Base-by-base conservation (phyloP, 2,797 vertebrate genomes). In the Melanotaenia parkinsoni region DNA sequence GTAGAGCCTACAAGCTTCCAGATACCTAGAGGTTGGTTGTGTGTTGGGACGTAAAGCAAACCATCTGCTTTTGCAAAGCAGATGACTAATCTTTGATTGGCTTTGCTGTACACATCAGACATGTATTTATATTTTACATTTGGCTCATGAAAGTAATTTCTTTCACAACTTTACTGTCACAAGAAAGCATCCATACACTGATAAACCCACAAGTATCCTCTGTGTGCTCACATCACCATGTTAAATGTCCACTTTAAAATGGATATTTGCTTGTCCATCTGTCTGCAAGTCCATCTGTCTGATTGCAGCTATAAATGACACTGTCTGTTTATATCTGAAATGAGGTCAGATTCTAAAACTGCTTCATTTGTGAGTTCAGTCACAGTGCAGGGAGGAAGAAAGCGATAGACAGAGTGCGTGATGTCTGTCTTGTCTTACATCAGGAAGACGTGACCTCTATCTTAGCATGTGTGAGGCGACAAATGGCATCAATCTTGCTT, bases 1-100 rank as follows among this genome's bases (percentile, higher is more conserved):
- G 85, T 84, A 88, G 86, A 93, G 87, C 88, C 88, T 84, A 87
- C 78, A 90, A 84, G 87, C 86, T 91, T 83, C 83, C 67, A 81
- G 83, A 75, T 90, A 84, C 1, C 33, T 63, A 74, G 83, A 90
- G 87, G 91, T 88, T 67, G 73, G 79, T 91, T 85, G 70, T 84
- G 78, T 78, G 76, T 77, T 67, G 67, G 70, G 40, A 86, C 79
- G 81, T 76, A 81, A 77, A 83, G 68, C 16, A 5, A 82, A 69
- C 62, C 81, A 85, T 88, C 85, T 85, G 76, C 71, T 82, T 79
- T 80, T 70, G 63, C 32, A 83, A 80, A 61, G 67, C 63, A 85
- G 80, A 77, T 22, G 53, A 84, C 38, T 70, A 54, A 18, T 65
- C 40, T 33, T 37, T 47, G 65, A 64, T 77, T 43, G 63, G 57